Evolutionary conservation across 2,888 invertebrate species (phyloP), one percentile per base, ranked within the genome.

Genomic region (Synergus gifuensis): DNA sequence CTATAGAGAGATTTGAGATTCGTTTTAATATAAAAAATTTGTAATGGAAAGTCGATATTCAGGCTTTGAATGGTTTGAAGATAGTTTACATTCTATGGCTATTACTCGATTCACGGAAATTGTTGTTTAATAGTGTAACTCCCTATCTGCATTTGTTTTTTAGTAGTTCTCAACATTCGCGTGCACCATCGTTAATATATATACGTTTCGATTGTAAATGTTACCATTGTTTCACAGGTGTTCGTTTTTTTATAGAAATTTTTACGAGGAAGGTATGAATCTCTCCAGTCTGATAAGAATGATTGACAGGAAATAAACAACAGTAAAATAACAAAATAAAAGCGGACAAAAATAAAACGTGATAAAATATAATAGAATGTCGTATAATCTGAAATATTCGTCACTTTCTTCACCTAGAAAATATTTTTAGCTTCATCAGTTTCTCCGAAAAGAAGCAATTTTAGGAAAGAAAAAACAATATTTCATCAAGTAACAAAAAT

Each of bases 401-500:
- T 5, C 5, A 7, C 5, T 4, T 36, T 36, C 36, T 5, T 36
- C 36, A 36, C 36, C 36, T 36, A 36, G 5, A 36, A 36, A 36
- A 36, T 5, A 36, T 36, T 36, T 36, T 36, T 7, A 36, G 36
- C 36, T 36, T 36, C 36, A 36, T 36, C 2, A n/a, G n/a, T n/a
- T 16, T 4, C 2, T 0, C 0, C 8, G 2, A n/a, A n/a, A 54
- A 9, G n/a, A 54, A n/a, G 14, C 7, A 54, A n/a, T 54, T n/a
- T 2, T n/a, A n/a, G 2, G 8, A 5, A 16, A 49, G 44, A 54
- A 46, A 12, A n/a, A 54, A 54, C n/a, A 54, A 54, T 54, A 54
- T 54, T 54, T 54, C 54, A 54, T n/a, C n/a, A 54, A n/a, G 54
- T 54, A 54, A 54, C 54, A 66, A 66, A 18, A 66, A 66, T n/a